Conservation (phyloP, 2,797 vertebrate species). For the Mormyrops attenuatus region DNA sequence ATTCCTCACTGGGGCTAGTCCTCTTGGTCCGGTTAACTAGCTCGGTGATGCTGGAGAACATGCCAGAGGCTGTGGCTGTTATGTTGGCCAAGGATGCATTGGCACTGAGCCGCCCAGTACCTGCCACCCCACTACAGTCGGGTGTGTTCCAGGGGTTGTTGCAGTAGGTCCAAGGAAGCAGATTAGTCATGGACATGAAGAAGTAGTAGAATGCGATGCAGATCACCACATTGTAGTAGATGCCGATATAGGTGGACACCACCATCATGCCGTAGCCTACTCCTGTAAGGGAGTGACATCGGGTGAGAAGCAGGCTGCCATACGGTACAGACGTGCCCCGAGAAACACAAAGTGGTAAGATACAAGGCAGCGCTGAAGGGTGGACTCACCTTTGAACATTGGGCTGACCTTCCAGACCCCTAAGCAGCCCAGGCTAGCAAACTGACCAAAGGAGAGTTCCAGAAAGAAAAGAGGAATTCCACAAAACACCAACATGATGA, state of each 20-base stretch:
- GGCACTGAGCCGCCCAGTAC: constrained; percentile 40
- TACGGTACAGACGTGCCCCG: neutral
- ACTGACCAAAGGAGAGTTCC: constrained; percentile 96
- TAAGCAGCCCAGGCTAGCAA: constrained; percentile 90
- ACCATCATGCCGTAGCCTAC: constrained; percentile 99
- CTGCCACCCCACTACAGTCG: constrained; percentile 76
- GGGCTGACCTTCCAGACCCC: constrained; percentile 97
- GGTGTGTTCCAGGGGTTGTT: constrained; percentile 90
- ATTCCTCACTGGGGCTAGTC: constrained; percentile 97
- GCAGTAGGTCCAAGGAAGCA: constrained; percentile 98
- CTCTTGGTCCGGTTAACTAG: constrained; percentile 80
- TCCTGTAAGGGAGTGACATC: constrained; percentile 53
- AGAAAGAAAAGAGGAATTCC: constrained; percentile 98
- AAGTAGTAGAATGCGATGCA: constrained; percentile 99
- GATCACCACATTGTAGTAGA: constrained; percentile 99
- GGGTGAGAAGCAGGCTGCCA: neutral
- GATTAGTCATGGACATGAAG: constrained; percentile 88
- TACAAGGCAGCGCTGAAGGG: too few species aligned
- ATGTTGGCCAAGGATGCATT: constrained; percentile 59
- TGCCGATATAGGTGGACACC: constrained; percentile 95
- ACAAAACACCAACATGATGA: constrained; percentile 97
- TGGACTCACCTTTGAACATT: constrained; percentile 91
- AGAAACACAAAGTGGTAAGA: neutral
- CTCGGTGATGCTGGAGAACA: constrained; percentile 59
- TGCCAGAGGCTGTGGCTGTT: constrained; percentile 50